Conservation (phyloP, 2,888 invertebrate genomes). For the Lottia gigantea region DNA sequence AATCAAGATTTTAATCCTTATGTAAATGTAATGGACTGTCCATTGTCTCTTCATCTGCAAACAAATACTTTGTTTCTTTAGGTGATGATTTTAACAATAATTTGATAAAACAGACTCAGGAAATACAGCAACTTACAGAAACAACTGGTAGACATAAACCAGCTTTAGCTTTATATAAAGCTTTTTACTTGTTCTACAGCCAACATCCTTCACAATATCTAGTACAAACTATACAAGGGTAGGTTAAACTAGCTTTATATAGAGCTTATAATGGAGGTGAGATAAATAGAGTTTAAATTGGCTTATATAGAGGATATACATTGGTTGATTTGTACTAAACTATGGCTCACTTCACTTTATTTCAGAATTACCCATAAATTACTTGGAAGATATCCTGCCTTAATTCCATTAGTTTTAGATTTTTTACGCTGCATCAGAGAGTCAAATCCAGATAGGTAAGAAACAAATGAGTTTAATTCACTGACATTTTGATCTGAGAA, state of each 20-base stretch:
- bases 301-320: too few species aligned
- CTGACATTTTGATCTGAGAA: too few species aligned
- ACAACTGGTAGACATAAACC: neutral
- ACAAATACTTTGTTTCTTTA: neutral
- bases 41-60: too few species aligned
- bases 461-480: too few species aligned
- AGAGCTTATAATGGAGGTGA: too few species aligned
- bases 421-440: conserved; percentile 47
- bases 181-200: neutral
- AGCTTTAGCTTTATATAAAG: neutral
- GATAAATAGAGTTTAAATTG: too few species aligned
- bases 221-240: neutral
- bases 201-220: neutral
- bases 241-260: neutral
- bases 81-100: neutral
- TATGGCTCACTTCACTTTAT: neutral
- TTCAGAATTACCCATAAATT: conserved; percentile 32
- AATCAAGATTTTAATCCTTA: too few species aligned
- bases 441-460: conserved; percentile 34
- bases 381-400: conserved; percentile 38
- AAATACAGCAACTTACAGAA: neutral
- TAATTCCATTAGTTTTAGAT: conserved; percentile 56
- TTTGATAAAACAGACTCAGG: neutral
- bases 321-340: too few species aligned
- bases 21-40: too few species aligned